Percentiles rank a stretch among this genome's conserved stretches.
Evolutionary conservation across 1,140 invertebrate species (phyloP).

Genomic region (Hycleus cichorii): DNA sequence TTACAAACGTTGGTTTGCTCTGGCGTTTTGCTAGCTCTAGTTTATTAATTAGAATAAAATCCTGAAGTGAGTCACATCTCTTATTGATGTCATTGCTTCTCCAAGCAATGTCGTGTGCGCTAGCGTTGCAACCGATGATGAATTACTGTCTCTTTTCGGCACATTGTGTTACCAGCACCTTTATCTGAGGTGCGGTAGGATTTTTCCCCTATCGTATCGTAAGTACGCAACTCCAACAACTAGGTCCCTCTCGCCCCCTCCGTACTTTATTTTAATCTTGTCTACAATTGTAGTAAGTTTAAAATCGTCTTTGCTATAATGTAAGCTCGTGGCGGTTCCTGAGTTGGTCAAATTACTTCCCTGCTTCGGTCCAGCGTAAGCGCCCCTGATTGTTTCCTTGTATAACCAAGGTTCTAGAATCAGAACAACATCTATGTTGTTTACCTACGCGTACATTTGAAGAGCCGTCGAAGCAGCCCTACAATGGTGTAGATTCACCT

Average conservation of each 20-base stretch:
- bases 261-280: background rate
- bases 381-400: background rate
- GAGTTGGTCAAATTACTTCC: background rate
- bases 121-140: slow-evolving; percentile 27
- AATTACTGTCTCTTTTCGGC: background rate
- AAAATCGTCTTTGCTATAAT: background rate
- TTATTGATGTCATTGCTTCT: slow-evolving; percentile 24
- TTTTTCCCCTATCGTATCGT: background rate
- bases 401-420: background rate
- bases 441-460: background rate
- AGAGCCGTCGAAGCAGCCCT: background rate
- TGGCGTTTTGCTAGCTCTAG: slow-evolving; percentile 18
- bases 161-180: background rate
- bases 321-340: background rate
- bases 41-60: slow-evolving; percentile 18
- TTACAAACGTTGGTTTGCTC: slow-evolving; percentile 10
- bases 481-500: background rate
- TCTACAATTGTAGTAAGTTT: background rate
- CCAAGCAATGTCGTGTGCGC: slow-evolving; percentile 23
- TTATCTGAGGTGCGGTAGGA: background rate
- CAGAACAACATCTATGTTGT: background rate
- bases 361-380: background rate
- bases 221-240: too few species aligned
- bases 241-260: background rate
- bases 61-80: slow-evolving; percentile 19